Percentiles rank a stretch among this genome's conserved stretches.
These are phyloP conservation scores for Thinocorus orbignyianus DNA, from an alignment of 2,113 vertebrate genomes.

Conservation along the genomic window DNA sequence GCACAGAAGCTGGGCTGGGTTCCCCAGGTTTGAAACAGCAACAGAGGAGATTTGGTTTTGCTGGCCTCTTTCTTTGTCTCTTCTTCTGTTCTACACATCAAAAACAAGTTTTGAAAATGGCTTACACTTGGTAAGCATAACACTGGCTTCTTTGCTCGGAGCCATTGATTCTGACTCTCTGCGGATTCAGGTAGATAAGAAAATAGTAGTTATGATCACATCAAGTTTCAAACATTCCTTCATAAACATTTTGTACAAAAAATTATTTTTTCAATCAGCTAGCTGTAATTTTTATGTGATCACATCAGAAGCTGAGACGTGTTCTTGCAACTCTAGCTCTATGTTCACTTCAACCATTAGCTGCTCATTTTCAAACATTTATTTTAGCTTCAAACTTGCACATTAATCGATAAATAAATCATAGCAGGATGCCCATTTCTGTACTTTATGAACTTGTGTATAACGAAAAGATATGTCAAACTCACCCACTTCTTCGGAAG, in stretches of 20 bases:
- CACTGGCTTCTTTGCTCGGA: not conserved
- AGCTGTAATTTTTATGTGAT: not conserved
- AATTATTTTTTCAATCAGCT: not conserved
- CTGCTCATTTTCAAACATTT: not conserved
- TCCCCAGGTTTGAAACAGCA: not conserved
- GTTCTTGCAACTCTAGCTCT: not conserved
- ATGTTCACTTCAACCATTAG: not conserved
- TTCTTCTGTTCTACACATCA: not conserved
- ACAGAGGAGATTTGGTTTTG: not conserved
- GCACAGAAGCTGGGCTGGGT: not conserved
- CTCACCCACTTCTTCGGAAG: fast-evolving
- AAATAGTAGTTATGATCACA: not conserved
- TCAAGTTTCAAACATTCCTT: not conserved
- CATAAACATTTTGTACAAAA: not conserved
- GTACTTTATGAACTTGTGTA: not conserved
- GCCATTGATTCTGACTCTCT: not conserved
- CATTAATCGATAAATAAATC: not conserved
- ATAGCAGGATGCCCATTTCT: not conserved
- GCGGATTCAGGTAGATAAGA: not conserved
- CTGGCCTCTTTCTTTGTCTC: not conserved
- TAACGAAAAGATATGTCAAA: not conserved
- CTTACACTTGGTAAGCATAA: not conserved
- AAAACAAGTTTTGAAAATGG: not conserved
- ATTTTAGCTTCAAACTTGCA: not conserved
- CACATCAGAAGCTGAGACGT: fast-evolving